Evolutionary conservation across 2,888 invertebrate species (phyloP).

Genomic region (Drosophila picticornis): DNA sequence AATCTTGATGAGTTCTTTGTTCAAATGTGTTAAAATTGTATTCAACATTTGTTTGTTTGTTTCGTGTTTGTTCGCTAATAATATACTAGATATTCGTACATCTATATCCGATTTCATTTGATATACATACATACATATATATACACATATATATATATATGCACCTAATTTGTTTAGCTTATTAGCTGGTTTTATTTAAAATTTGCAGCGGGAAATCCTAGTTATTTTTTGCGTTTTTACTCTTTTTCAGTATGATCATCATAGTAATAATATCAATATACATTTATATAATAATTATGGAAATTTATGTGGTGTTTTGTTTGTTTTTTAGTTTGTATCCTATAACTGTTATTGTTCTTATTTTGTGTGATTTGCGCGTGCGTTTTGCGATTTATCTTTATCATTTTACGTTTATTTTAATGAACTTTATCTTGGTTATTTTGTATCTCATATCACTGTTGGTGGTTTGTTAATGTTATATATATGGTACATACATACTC

Average conservation of each 20-base stretch:
- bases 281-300: slow-evolving; percentile 41
- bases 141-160: slow-evolving; percentile 7
- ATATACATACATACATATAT: slow-evolving; percentile 9
- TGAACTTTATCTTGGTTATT: slow-evolving; percentile 50
- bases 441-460: slow-evolving; percentile 80
- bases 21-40: slow-evolving; percentile 33
- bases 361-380: slow-evolving; percentile 27
- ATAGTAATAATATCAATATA: slow-evolving; percentile 44
- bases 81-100: slow-evolving; percentile 35
- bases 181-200: slow-evolving; percentile 11
- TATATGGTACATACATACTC: slow-evolving; percentile 13
- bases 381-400: slow-evolving; percentile 15
- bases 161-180: slow-evolving; percentile 34
- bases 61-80: slow-evolving; percentile 21
- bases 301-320: slow-evolving; percentile 37
- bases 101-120: slow-evolving; percentile 21
- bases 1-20: slow-evolving; percentile 23
- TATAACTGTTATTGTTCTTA: slow-evolving; percentile 19
- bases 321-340: slow-evolving; percentile 12
- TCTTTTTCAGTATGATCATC: slow-evolving; percentile 26
- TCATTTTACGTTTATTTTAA: slow-evolving; percentile 22
- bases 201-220: slow-evolving; percentile 19
- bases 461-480: slow-evolving; percentile 76
- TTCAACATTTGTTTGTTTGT: slow-evolving; percentile 21
- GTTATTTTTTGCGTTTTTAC: background rate